Base-by-base conservation (phyloP, 2,888 invertebrate genomes). In the Drosophila niveifrons region DNA sequence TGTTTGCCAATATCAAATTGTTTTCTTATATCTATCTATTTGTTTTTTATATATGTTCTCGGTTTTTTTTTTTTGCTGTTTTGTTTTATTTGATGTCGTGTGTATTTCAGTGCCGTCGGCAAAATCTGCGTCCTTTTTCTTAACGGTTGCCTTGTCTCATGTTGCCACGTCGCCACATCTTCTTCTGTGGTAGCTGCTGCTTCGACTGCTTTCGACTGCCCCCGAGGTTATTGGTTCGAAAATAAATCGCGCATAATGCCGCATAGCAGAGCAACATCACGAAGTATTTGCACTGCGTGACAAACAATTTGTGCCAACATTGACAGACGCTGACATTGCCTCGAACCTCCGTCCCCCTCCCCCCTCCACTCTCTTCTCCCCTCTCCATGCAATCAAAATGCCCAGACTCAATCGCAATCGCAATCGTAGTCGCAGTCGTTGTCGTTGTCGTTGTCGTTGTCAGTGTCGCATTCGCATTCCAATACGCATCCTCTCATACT, bases 271-370 rank as follows among this genome's bases (percentile, higher is more conserved):
- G 86, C 91, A 92, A 90, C 89, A 91, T 90, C 92, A 92, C 92
- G 92, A 90, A 92, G 90, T 92, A 92, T 92, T 92, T 92, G 91
- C 92, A 90, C 90, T 92, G 91, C 92, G 92, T 92, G 92, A 92
- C 92, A 91, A 92, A 92, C 91, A 91, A 91, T 91, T 91, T 91
- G 91, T 91, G 89, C 87, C 83, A 78, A 79, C 86, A 82, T 81
- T 78, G 81, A 77, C 79, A 76, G 44, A 44, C 44, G 10, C 17
- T 18, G 44, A 18, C 34, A 57, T 23, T 17, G 28, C 17, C n/a
- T 13, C n/a, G 6, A 3, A 41, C 28, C 10, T n/a, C 36, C 36
- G 1, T 4, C 34, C 34, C 3, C 10, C 4, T n/a, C 2, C 11
- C 10, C 31, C 31, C 10, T n/a, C n/a, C n/a, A n/a, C n/a, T n/a